Evolutionary conservation across 2,888 invertebrate species (phyloP).

Genomic region (Cactoblastis cactorum): DNA sequence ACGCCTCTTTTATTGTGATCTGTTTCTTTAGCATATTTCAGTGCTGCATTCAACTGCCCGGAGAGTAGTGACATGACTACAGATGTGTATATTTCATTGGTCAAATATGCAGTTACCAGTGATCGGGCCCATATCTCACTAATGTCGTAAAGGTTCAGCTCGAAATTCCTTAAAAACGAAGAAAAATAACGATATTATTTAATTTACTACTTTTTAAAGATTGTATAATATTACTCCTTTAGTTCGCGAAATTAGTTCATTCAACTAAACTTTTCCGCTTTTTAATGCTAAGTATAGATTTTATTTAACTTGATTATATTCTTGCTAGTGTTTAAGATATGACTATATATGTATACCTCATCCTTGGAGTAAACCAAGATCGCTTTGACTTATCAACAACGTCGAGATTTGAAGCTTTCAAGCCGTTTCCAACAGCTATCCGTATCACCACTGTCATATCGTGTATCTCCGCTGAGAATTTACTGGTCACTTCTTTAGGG

Average conservation of each 20-base stretch:
- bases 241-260: no score
- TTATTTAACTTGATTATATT: no score
- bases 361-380: conserved; percentile 19
- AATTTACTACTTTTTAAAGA: no score
- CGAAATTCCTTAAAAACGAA: conserved; percentile 12
- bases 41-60: not conserved
- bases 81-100: not conserved
- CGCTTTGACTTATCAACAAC: not conserved
- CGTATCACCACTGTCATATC: not conserved
- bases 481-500: not conserved
- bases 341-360: not conserved
- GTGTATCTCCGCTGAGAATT: not conserved
- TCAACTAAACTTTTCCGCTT: no score
- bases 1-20: not conserved
- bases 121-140: not conserved
- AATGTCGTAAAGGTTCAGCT: conserved; percentile 2
- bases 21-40: not conserved
- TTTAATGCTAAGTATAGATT: no score
- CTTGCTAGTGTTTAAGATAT: no score
- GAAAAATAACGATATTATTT: no score
- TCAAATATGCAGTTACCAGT: not conserved
- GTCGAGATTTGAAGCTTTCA: not conserved
- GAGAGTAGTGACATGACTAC: not conserved
- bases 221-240: no score
- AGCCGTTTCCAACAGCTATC: not conserved